phyloP scores from a whole-genome alignment of 2,888 invertebrate genomes.

The Dicycla oo region DNA sequence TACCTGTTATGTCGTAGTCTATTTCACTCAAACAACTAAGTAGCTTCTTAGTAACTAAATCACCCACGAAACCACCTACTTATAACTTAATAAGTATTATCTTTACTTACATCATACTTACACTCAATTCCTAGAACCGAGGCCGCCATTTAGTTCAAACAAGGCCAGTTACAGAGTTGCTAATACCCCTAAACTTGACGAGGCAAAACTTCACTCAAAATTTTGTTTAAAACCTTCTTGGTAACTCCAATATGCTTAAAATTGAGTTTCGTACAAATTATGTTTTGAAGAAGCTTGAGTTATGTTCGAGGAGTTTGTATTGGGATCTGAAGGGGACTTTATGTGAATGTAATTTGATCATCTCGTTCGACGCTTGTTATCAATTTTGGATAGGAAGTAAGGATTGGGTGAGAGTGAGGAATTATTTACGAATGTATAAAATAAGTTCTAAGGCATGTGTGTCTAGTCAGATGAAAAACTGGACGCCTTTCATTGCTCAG shows the following conservation, averaged over 20 bases:
- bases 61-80: background rate
- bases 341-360: conserved; percentile 33
- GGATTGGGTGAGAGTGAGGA: background rate
- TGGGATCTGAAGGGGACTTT: conserved; percentile 12
- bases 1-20: too few species aligned
- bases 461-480: background rate
- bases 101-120: conserved; percentile 20
- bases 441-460: background rate
- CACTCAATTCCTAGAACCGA: conserved; percentile 3
- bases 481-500: background rate
- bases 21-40: too few species aligned
- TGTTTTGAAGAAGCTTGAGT: conserved; percentile 46
- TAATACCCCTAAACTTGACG: conserved; percentile 51
- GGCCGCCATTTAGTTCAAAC: conserved; percentile 16
- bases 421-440: background rate
- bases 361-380: conserved; percentile 2
- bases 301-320: conserved; percentile 19
- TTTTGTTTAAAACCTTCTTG: conserved; percentile 43
- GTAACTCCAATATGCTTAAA: conserved; percentile 28
- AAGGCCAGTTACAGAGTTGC: conserved; percentile 34
- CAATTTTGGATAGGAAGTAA: background rate
- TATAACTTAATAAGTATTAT: conserved; percentile 3
- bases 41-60: background rate
- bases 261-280: conserved; percentile 44
- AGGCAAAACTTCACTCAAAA: conserved; percentile 39